Conservation (phyloP, 2,113 vertebrate genomes). For the Sinocyclocheilus maitianheensis region DNA sequence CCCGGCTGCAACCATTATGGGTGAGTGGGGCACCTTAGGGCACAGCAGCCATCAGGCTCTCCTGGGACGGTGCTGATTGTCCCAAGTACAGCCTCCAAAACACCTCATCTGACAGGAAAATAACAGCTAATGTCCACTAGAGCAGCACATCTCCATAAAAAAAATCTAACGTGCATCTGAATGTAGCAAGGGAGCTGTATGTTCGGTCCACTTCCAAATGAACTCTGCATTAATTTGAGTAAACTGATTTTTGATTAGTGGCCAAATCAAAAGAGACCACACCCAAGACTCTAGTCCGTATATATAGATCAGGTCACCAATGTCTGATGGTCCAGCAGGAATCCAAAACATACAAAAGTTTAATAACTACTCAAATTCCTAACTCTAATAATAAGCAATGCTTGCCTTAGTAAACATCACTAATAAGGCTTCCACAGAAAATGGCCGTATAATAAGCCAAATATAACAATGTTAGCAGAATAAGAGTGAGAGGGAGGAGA, state of each 20-base stretch:
- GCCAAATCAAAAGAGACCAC: background rate
- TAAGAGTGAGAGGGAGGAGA: background rate
- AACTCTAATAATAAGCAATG: background rate
- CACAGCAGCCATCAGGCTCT: background rate
- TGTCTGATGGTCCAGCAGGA: background rate
- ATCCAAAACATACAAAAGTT: background rate
- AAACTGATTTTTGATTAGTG: background rate
- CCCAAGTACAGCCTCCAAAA: background rate
- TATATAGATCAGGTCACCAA: background rate
- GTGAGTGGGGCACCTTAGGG: background rate
- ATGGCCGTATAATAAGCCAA: background rate
- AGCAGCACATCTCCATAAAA: background rate
- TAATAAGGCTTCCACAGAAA: conserved; percentile 2
- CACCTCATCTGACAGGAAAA: background rate
- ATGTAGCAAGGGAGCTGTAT: too few species aligned
- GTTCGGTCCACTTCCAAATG: too few species aligned
- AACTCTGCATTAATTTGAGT: too few species aligned
- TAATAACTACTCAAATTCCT: background rate
- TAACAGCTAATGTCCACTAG: background rate
- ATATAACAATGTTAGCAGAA: background rate
- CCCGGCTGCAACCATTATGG: background rate
- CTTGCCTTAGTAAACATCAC: background rate
- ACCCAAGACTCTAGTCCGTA: background rate
- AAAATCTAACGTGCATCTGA: background rate
- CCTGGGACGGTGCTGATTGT: background rate